Base-by-base conservation (phyloP, 2,113 vertebrate genomes). In the Tetraodon nigroviridis region DNA sequence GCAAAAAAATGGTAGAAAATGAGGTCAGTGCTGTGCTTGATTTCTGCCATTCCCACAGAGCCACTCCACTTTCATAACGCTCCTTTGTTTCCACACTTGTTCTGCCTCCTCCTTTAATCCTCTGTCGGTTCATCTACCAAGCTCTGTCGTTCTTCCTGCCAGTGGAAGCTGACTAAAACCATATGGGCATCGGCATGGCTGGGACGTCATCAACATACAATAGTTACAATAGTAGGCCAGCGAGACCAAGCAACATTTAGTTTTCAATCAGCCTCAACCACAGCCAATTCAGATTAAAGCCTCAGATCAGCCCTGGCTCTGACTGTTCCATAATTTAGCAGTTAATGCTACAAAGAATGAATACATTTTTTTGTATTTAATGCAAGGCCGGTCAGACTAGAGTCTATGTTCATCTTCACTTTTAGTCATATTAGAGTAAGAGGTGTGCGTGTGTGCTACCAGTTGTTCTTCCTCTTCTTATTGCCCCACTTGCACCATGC, bases 131-230 rank as follows among this genome's bases (percentile, higher is more conserved):
- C 13, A 32, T 49, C 71, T 52, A 55, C 48, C 48, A 61, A 52
- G 17, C 44, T 63, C 42, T 47, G 58, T 58, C 47, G 66, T 63
- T 71, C 58, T 52, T 19, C 29, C 58, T 61, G 64, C 58, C 69
- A 73, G 56, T 46, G 48, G 47, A 55, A 56, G 58, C 55, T 76
- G 72, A 86, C 72, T 80, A 54, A 58, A 84, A 82, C 67, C 81
- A 81, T 63, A 77, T 81, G 80, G 62, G 51, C 61, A 55, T 55
- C 5, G 15, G 54, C 61, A 49, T 64, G 67, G 51, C 61, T 27
- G 37, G 58, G 62, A 60, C 61, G 59, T 62, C 69, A 69, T 77
- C 27, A 50, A 22, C 52, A 51, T 61, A 66, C 22, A 12, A 58
- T 66, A 53, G 21, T 40, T 16, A 66, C 22, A 12, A 58, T 66